Percentiles rank a stretch among this genome's conserved stretches.
phyloP scores from a whole-genome alignment of 1,140 invertebrate genomes.

The Phocides pigmalion region DNA sequence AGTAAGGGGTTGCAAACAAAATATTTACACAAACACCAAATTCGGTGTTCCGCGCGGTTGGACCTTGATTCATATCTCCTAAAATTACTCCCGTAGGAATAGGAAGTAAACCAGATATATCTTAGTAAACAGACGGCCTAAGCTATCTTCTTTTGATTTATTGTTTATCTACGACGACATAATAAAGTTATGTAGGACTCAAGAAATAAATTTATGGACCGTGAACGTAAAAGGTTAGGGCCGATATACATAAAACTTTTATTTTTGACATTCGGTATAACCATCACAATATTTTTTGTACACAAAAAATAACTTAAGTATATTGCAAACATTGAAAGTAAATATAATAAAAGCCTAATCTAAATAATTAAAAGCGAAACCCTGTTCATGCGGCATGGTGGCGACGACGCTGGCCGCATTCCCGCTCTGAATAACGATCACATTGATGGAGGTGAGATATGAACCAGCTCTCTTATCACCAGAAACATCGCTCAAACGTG shows the following conservation, averaged over 20 bases:
- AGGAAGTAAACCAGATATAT: slow-evolving; percentile 24
- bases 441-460: too few species aligned
- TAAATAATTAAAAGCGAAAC: too few species aligned
- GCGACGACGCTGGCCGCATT: too few species aligned
- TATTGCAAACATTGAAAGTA: too few species aligned
- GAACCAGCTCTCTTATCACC: too few species aligned
- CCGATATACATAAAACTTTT: slow-evolving; percentile 32
- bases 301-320: too few species aligned
- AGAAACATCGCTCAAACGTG: too few species aligned
- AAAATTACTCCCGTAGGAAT: slow-evolving; percentile 33
- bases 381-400: too few species aligned
- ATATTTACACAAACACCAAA: slow-evolving; percentile 51
- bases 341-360: too few species aligned
- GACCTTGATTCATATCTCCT: slow-evolving; percentile 21
- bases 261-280: background rate
- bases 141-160: slow-evolving; percentile 26
- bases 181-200: slow-evolving; percentile 7
- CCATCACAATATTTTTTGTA: too few species aligned
- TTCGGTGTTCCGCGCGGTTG: background rate
- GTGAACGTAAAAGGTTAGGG: slow-evolving; percentile 40
- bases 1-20: slow-evolving; percentile 55
- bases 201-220: slow-evolving; percentile 17
- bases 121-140: slow-evolving; percentile 9
- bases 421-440: too few species aligned
- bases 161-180: slow-evolving; percentile 14